Evolutionary conservation across 2,888 invertebrate genomes (phyloP), one percentile per base, ranked within the genome.

Genomic region (Drosophila nigritarsus): DNA sequence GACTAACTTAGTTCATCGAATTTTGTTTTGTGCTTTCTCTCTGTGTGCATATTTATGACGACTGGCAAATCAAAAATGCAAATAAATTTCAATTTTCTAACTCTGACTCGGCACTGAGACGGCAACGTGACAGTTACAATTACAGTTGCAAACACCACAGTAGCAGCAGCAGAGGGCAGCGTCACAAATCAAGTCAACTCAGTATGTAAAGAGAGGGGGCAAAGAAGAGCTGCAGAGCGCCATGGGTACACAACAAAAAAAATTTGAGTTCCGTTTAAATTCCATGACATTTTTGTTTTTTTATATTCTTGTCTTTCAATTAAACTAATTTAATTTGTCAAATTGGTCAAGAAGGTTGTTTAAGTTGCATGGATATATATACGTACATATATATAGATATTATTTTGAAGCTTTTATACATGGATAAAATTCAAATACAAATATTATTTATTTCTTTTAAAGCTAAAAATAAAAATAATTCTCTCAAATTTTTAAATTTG

Each of bases 61-160:
- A 71, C 75, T 83, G 73, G 66, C 83, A 81, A 87, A 90, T 87
- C 90, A 90, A 87, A 89, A 89, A 89, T 87, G 87, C 89, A 90
- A 90, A 88, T 88, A 88, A 90, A 88, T 88, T 90, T 88, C 88
- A 88, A 88, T 89, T 89, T 77, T 79, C 75, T 81, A 87, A 77
- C 85, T 77, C 65, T 65, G 70, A 78, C 70, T 60, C 71, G 83
- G 75, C 87, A 78, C 68, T 64, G 69, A 84, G 80, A 70, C 75
- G 71, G 81, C 89, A 80, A 90, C 87, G 90, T 89, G 90, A 89
- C 87, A 90, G 78, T 87, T 80, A 85, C 85, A 87, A 83, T 87
- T 87, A 87, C 89, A 82, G 75, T 80, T 80, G 75, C 81, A 84
- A 78, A 74, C 60, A 60, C 29, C 54, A 56, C 58, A 65, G 45